Conservation (phyloP, 2,113 vertebrate species). For the Neoarius graeffei region DNA sequence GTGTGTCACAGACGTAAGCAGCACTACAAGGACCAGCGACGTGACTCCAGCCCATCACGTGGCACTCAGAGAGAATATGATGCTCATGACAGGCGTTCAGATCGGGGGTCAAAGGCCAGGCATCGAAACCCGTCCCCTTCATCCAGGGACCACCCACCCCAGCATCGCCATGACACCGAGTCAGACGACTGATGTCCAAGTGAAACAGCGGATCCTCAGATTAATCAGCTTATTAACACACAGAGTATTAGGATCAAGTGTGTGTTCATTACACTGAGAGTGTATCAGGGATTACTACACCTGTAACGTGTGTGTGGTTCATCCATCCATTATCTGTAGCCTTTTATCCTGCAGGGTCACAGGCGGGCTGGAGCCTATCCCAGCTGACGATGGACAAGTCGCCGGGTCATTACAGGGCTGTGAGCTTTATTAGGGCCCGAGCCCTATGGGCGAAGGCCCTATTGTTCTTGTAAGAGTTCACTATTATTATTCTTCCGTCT, state of each 20-base stretch:
- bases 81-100: slow-evolving; percentile 72
- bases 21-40: slow-evolving; percentile 72
- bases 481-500: too few species aligned
- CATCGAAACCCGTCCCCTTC: slow-evolving; percentile 53
- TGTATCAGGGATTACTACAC: background rate
- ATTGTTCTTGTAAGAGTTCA: too few species aligned
- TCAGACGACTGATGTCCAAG: slow-evolving; percentile 69
- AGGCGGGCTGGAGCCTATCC: too few species aligned
- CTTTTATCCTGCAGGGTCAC: too few species aligned
- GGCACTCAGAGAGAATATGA: slow-evolving; percentile 74
- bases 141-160: slow-evolving; percentile 55
- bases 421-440: background rate
- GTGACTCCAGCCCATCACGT: slow-evolving; percentile 75
- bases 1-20: slow-evolving; percentile 71
- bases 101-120: slow-evolving; percentile 65
- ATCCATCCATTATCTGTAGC: too few species aligned
- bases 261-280: too few species aligned
- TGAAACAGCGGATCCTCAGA: background rate
- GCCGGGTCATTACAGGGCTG: too few species aligned
- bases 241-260: background rate
- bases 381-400: too few species aligned
- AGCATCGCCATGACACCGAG: slow-evolving; percentile 75
- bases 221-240: background rate
- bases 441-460: too few species aligned
- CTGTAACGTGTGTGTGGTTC: background rate